phyloP scores from a whole-genome alignment of 2,888 invertebrate species.

The Dasypogon diadema region DNA sequence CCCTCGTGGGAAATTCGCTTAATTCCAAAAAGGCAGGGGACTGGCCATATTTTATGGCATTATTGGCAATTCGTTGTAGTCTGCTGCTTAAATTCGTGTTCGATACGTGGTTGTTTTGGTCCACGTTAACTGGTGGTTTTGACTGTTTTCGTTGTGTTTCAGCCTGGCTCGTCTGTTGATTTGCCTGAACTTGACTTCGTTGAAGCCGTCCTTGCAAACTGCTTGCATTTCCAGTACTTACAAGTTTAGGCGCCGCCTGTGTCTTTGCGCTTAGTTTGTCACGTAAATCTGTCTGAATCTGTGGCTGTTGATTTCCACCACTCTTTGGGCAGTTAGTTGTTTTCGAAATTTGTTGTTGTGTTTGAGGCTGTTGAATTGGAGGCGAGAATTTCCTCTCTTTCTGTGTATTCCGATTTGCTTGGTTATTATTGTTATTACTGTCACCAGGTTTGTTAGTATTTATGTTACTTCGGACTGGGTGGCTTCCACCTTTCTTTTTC shows the following conservation, averaged over 20 bases:
- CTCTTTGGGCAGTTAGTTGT: background rate
- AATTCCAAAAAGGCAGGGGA: no score
- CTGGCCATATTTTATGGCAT: background rate
- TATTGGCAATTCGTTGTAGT: conserved; percentile 22
- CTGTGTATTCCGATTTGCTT: conserved; percentile 55
- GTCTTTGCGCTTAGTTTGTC: conserved; percentile 19
- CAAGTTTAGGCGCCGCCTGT: background rate
- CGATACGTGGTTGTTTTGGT: background rate
- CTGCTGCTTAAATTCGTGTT: conserved; percentile 6
- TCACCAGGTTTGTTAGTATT: conserved; percentile 53
- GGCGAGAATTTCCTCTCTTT: background rate
- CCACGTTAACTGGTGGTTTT: background rate
- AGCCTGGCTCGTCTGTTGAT: conserved; percentile 52
- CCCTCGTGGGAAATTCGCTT: no score
- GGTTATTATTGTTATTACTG: conserved; percentile 56
- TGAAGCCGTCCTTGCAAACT: conserved; percentile 46
- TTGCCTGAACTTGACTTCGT: conserved; percentile 4
- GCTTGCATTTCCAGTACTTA: background rate
- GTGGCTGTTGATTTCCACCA: conserved; percentile 42
- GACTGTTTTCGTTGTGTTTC: conserved; percentile 26
- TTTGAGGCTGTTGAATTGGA: background rate
- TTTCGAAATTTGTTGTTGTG: conserved; percentile 52
- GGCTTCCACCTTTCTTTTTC: background rate
- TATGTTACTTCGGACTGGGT: background rate
- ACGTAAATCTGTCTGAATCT: conserved; percentile 12